A percentile compares a stretch with the other conserved stretches of the same genome.
phyloP scores from a whole-genome alignment of 2,888 invertebrate species.

The Mythimna loreyi region DNA sequence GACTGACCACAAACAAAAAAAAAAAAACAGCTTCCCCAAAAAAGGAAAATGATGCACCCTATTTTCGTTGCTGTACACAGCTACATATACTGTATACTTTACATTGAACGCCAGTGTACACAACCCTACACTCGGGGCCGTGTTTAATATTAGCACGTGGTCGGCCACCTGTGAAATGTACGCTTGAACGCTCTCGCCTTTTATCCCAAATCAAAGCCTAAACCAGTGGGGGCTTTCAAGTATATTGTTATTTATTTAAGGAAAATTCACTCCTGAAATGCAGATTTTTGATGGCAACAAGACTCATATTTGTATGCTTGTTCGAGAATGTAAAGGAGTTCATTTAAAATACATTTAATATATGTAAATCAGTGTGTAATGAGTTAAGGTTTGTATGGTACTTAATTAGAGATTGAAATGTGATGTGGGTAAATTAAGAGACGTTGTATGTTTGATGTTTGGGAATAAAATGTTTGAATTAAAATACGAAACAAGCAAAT shows the following conservation, averaged over 20 bases:
- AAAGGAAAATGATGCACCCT: constrained; percentile 31
- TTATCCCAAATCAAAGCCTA: constrained; percentile 76
- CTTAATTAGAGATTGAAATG: neutral
- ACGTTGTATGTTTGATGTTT: neutral
- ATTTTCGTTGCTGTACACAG: constrained; percentile 21
- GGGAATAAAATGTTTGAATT: neutral
- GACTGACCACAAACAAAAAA: neutral
- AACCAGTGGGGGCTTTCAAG: constrained; percentile 63
- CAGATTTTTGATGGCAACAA: constrained; percentile 38
- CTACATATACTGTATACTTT: constrained; percentile 25
- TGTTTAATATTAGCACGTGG: constrained; percentile 77
- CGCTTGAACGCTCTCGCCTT: constrained; percentile 74
- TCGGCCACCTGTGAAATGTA: constrained; percentile 69
- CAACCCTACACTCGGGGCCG: constrained; percentile 46
- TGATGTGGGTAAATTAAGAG: neutral
- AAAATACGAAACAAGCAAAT: neutral
- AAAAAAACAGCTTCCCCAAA: neutral
- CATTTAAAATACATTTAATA: constrained; percentile 18
- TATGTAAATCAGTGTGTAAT: neutral
- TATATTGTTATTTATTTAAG: constrained; percentile 60
- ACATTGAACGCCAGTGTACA: constrained; percentile 54
- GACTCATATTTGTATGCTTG: constrained; percentile 26
- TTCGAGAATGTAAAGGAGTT: constrained; percentile 17
- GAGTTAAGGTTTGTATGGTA: neutral
- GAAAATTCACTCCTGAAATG: constrained; percentile 32